Evolutionary conservation across 2,888 invertebrate species (phyloP).

Genomic region (Limnephilus rhombicus): DNA sequence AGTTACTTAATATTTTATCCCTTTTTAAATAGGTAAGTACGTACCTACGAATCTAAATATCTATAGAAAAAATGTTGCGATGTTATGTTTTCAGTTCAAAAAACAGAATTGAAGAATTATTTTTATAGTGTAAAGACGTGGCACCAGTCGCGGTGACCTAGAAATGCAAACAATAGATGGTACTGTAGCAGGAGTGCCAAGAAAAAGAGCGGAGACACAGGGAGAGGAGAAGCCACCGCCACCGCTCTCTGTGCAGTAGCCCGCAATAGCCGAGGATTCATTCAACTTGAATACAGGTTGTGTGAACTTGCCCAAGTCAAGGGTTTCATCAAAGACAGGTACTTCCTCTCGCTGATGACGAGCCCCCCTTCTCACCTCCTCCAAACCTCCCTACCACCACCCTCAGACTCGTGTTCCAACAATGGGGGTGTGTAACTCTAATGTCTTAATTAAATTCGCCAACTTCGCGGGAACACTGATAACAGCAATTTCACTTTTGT

Average conservation of each 20-base stretch:
- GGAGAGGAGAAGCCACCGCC: neutral
- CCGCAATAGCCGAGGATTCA: neutral
- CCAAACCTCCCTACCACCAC: neutral
- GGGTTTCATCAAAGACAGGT: conserved; percentile 15
- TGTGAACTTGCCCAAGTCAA: conserved; percentile 20
- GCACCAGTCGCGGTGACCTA: neutral
- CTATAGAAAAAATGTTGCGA: too few relatives aligned
- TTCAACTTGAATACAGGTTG: conserved; percentile 27
- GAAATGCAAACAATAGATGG: neutral
- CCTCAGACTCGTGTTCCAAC: neutral
- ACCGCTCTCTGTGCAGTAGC: neutral
- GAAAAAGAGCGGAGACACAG: neutral
- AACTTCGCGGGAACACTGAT: conserved; percentile 54
- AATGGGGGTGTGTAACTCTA: conserved; percentile 52
- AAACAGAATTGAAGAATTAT: too few relatives aligned
- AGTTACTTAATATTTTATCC: too few relatives aligned
- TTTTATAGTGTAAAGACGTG: too few relatives aligned
- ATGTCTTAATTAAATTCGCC: conserved; percentile 62
- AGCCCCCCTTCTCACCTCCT: neutral
- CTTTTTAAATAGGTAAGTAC: too few relatives aligned
- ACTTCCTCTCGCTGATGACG: conserved; percentile 8
- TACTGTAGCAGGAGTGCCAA: neutral
- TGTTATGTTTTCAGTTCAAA: too few relatives aligned
- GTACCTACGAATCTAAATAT: too few relatives aligned
- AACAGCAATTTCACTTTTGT: conserved; percentile 58